phyloP scores from a whole-genome alignment of 1,140 invertebrate species.

The Zophobas morio region DNA sequence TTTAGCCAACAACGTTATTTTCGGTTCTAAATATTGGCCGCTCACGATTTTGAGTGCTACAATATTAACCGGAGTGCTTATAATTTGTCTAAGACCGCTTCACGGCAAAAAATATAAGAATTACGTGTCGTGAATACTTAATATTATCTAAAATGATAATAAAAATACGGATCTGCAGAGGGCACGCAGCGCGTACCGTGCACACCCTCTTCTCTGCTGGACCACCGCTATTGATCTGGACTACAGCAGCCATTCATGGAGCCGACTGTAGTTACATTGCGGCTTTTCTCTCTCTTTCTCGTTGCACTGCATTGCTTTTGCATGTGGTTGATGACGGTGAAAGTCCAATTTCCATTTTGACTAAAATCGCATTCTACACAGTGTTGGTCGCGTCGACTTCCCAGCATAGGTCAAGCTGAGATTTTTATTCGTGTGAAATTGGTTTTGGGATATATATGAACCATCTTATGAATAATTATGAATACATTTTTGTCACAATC shows the following conservation, averaged over 20 bases:
- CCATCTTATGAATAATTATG: too few species aligned
- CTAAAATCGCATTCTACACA: conserved; percentile 3
- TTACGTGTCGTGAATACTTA: too few species aligned
- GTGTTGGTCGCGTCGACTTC: background rate
- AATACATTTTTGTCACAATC: too few species aligned
- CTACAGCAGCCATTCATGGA: conserved; percentile 56
- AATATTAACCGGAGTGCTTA: too few species aligned
- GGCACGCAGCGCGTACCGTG: conserved; percentile 44
- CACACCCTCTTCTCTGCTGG: conserved; percentile 50
- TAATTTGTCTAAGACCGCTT: too few species aligned
- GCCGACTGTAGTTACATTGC: conserved; percentile 54
- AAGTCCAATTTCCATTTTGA: conserved; percentile 47
- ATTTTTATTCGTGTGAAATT: too few species aligned
- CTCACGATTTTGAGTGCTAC: background rate
- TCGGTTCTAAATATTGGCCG: background rate
- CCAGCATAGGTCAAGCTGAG: too few species aligned
- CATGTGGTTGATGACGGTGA: conserved; percentile 33
- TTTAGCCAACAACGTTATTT: background rate
- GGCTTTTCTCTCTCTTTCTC: conserved; percentile 50
- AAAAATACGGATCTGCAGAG: conserved; percentile 44
- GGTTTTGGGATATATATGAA: too few species aligned
- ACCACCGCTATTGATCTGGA: conserved; percentile 55
- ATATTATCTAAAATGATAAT: background rate
- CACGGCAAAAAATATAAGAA: too few species aligned
- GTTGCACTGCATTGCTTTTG: conserved; percentile 35